phyloP scores from a whole-genome alignment of 2,888 invertebrate genomes.

The Erebia palarica region DNA sequence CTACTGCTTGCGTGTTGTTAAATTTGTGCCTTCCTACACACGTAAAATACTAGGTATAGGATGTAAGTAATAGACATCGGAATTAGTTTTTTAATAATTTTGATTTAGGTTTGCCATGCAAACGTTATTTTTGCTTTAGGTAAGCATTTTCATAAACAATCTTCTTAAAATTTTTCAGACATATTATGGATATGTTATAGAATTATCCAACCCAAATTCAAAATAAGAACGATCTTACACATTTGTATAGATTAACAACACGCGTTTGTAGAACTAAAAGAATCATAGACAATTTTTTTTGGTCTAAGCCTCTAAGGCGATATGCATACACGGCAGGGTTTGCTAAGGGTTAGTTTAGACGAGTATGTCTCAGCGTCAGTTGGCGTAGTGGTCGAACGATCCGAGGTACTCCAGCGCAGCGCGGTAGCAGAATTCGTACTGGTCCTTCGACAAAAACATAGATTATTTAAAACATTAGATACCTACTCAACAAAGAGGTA shows the following conservation, averaged over 20 bases:
- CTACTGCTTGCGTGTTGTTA: neutral
- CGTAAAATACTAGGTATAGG: no score
- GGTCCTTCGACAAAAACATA: constrained; percentile 86
- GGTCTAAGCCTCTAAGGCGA: constrained; percentile 22
- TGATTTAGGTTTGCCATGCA: neutral
- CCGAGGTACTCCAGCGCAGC: constrained; percentile 99
- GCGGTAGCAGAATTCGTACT: constrained; percentile 99
- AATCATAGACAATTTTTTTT: constrained; percentile 2
- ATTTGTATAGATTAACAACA: constrained; percentile 2
- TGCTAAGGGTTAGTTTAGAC: constrained; percentile 56
- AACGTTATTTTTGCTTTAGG: no score
- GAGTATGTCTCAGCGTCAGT: constrained; percentile 85
- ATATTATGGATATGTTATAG: neutral
- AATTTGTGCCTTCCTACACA: neutral
- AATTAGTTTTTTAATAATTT: neutral
- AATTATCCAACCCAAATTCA: constrained; percentile 1
- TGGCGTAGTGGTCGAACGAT: constrained; percentile 98
- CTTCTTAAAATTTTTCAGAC: neutral
- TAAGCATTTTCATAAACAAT: no score
- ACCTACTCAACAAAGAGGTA: no score
- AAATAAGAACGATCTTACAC: constrained; percentile 1
- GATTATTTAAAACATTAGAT: neutral
- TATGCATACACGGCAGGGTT: constrained; percentile 35
- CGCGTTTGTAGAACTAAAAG: neutral
- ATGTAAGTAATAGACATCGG: neutral